A percentile compares a stretch with the other conserved stretches of the same genome.
phyloP scores from a whole-genome alignment of 2,113 vertebrate genomes.

The Anoplopoma fimbria region DNA sequence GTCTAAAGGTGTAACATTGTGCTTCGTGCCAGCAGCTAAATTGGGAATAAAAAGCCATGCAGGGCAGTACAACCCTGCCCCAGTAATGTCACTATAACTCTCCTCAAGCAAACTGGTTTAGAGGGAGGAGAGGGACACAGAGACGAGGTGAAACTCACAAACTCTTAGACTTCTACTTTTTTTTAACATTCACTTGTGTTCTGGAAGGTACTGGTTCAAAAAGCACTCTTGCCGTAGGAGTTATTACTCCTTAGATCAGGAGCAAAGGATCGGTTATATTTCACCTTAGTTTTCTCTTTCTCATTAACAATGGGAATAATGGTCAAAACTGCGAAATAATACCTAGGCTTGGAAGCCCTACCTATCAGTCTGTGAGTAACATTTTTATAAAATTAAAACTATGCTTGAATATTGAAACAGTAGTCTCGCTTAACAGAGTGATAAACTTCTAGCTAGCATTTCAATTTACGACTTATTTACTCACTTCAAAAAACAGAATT shows the following conservation, averaged over 20 bases:
- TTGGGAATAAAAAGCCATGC: background rate
- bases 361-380: background rate
- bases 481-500: background rate
- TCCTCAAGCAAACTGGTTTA: constrained; percentile 50
- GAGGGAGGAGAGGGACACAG: constrained; percentile 9
- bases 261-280: no score
- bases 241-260: no score
- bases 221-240: background rate
- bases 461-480: background rate
- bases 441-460: background rate
- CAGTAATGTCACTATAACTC: constrained; percentile 60
- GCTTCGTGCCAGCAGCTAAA: constrained; percentile 19
- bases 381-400: background rate
- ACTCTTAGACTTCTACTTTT: background rate
- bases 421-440: background rate
- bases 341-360: no score
- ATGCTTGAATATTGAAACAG: background rate
- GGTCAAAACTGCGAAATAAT: no score
- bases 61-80: constrained; percentile 19
- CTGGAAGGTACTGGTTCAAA: background rate
- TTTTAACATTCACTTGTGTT: background rate
- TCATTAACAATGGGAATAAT: no score
- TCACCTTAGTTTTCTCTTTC: no score
- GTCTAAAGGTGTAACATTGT: constrained; percentile 21
- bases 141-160: background rate